phyloP scores from a whole-genome alignment of 2,113 vertebrate genomes.

The Gymnocephalus cernua region DNA sequence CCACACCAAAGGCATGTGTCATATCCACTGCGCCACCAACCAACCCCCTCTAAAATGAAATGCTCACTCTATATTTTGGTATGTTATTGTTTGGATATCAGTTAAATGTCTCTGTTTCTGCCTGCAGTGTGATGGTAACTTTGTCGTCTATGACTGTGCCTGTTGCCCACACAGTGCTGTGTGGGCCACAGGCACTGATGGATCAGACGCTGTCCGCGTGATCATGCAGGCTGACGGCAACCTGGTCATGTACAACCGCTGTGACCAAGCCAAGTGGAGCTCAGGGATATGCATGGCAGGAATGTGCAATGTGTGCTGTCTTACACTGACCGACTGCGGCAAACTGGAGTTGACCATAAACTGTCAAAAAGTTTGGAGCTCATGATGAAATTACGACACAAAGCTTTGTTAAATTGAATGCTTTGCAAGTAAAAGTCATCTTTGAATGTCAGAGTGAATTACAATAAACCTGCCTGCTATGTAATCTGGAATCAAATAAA shows the following conservation, averaged over 20 bases:
- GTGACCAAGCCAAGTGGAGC: background rate
- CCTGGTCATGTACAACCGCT: slow-evolving; percentile 58
- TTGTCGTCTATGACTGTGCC: slow-evolving; percentile 52
- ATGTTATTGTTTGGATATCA: too few species aligned
- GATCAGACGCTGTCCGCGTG: background rate
- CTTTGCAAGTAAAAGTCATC: background rate
- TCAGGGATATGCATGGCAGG: too few species aligned
- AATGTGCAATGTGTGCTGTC: too few species aligned
- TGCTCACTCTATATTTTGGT: too few species aligned
- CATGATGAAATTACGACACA: background rate
- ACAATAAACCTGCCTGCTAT: background rate
- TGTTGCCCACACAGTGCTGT: background rate
- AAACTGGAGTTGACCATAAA: background rate
- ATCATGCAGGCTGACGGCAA: slow-evolving; percentile 66
- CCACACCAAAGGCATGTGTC: too few species aligned
- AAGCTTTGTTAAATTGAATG: background rate
- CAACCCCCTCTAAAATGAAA: too few species aligned
- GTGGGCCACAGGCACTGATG: slow-evolving; percentile 12
- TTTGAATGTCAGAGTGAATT: too few species aligned
- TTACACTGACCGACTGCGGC: background rate
- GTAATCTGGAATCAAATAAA: background rate
- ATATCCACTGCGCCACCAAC: too few species aligned
- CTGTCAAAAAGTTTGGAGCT: background rate
- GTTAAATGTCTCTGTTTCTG: background rate
- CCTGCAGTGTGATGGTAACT: slow-evolving; percentile 63